Evolutionary conservation across 2,113 vertebrate species (phyloP), one percentile per base, ranked within the genome.

Genomic region (Lutjanus erythropterus): DNA sequence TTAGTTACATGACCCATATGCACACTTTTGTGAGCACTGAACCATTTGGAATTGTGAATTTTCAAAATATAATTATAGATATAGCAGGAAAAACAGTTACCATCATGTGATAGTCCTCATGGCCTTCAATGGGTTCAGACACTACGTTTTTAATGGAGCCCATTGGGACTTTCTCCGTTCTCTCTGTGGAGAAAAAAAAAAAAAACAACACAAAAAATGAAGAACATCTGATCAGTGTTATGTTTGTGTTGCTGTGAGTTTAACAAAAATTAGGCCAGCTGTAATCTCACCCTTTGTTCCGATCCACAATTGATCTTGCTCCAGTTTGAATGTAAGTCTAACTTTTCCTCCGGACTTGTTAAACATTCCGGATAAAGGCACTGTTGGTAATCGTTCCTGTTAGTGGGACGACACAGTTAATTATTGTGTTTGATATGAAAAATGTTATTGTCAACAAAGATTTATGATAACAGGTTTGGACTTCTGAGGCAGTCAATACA

Each of bases 71-170:
- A 6, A 39, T 50, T n/a, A 47, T 1, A n/a, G 21, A 18, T 12
- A 53, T 3, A 27, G 59, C 14, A 10, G 53, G 16, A 49, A 23
- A 18, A 53, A 62, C 52, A 71, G 42, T 88, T 94, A 99, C 98
- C 97, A 99, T 98, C 98, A 99, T 99, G 94, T 98, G 95, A 94
- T 99, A 99, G 93, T 97, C 98, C 56, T 99, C 97, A 4, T 99
- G 96, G 91, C 96, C 98, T 96, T 99, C 98, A 72, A 99, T 98
- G 89, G 97, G 96, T 92, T 99, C 98, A 92, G 96, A 97, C 93
- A 99, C 95, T 94, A 99, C 97, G 72, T 99, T 99, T 96, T 99
- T 99, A 92, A 99, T 99, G 93, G 98, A 99, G 84, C 97, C 98
- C 98, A 99, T 99, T 31, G 97, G 98, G 89, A 99, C 93, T 91